A percentile compares a stretch with the other conserved stretches of the same genome.
phyloP scores from a whole-genome alignment of 2,888 invertebrate species.

The Dusona sp. region DNA sequence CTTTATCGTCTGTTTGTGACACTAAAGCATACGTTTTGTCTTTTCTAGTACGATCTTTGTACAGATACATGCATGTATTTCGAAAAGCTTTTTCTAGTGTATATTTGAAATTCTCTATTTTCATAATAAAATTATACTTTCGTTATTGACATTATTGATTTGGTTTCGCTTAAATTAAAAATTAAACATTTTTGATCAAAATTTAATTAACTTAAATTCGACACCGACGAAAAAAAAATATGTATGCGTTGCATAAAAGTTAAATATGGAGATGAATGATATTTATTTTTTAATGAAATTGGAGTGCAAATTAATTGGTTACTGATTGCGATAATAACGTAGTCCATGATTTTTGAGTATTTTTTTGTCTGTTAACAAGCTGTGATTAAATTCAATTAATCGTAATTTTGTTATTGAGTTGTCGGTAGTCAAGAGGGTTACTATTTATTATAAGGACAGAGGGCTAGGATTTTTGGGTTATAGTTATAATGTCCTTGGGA shows the following conservation, averaged over 20 bases:
- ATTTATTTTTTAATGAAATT: background rate
- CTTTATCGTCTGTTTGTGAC: constrained; percentile 3
- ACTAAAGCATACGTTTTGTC: background rate
- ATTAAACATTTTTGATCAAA: background rate
- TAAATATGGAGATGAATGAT: background rate
- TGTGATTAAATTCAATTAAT: background rate
- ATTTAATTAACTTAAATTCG: background rate
- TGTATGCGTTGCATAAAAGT: background rate
- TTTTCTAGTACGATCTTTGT: background rate
- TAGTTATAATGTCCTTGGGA: background rate
- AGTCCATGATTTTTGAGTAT: too few species aligned
- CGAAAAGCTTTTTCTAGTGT: background rate
- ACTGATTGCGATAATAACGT: background rate
- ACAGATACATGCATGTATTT: background rate
- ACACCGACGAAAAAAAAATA: background rate
- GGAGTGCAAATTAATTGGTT: background rate
- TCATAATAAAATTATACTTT: background rate
- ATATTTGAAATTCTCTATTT: background rate
- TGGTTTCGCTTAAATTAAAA: background rate
- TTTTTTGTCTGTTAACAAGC: too few species aligned
- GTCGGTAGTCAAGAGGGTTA: background rate
- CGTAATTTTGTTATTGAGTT: background rate
- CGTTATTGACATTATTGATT: background rate
- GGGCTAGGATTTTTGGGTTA: background rate
- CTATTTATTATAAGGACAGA: background rate